These are phyloP conservation scores for Lepidurus packardi DNA, from an alignment of 1,140 invertebrate species.

Conservation along the genomic window DNA sequence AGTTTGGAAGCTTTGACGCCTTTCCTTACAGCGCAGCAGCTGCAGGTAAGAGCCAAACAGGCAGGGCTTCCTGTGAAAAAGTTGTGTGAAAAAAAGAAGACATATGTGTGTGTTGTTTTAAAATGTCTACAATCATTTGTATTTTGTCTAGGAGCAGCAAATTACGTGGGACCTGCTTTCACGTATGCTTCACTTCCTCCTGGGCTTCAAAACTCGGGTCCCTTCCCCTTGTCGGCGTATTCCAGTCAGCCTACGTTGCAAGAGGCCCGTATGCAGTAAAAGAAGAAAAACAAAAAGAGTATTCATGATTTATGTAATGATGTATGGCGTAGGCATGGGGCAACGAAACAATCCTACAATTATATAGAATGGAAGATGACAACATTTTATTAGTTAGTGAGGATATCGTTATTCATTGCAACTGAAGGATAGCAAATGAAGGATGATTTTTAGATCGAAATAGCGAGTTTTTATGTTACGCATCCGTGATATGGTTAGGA, in stretches of 20 bases:
- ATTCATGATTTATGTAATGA: neutral
- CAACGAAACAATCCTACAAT: neutral
- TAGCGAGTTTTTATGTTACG: conserved; percentile 11
- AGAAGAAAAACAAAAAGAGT: neutral
- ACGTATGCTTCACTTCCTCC: conserved; percentile 13
- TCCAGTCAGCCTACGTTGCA: conserved; percentile 18
- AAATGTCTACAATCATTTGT: neutral
- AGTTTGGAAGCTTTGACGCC: conserved; percentile 31
- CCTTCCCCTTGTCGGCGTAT: conserved; percentile 6
- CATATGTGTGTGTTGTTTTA: neutral
- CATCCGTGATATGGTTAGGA: conserved; percentile 15
- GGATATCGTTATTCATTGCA: neutral
- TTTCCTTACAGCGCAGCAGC: conserved; percentile 31
- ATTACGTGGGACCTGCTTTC: conserved; percentile 4
- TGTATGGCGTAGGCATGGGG: neutral
- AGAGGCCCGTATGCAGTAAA: conserved; percentile 17
- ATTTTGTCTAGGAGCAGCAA: neutral
- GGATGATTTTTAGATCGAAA: neutral
- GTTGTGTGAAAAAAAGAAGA: neutral
- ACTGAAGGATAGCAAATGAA: neutral
- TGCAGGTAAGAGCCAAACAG: neutral
- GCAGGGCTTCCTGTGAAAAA: neutral
- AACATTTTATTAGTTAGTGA: neutral
- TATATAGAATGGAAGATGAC: neutral
- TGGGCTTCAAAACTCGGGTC: neutral